Base-by-base conservation (phyloP, 2,888 invertebrate genomes). In the Heliconius charithonia region DNA sequence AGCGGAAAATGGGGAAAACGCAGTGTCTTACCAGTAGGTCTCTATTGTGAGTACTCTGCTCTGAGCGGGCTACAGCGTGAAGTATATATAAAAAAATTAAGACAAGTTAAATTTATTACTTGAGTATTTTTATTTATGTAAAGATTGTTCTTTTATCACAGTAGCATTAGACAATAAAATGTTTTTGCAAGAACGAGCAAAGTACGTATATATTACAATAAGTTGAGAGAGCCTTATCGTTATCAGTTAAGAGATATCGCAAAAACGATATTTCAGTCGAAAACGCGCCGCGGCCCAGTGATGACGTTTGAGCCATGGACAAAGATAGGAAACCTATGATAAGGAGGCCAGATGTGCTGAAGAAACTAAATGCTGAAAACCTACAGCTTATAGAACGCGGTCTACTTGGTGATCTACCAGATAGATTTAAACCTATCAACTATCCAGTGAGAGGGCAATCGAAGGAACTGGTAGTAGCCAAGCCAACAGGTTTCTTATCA, bases 371-470 rank as follows among this genome's bases (percentile, higher is more conserved):
- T 84, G 87, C 91, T 2, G 93, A 94, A 80, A 93, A 86, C 81
- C 86, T 95, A 19, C 86, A 89, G n/a, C 85, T 92, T 79, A 92
- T 94, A 75, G 95, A 95, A 83, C 85, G 94, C 37, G 93, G 94
- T 27, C 87, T 95, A 0, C 91, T 93, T 6, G 93, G 93, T 7
- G 94, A 93, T 72, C 83, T 95, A 19, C 92, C 94, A 3, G 89
- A 91, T 22, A 93, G 92, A 85, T 89, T 95, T 0, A 92, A 92
- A 79, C 92, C 93, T 37, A 89, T 85, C 80, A 86, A 89, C 25
- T 83, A 89, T 51, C 91, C 92, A 4, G 86, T 88, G 25, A 83
- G 91, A 83, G 90, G 90, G 70, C 89, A 92, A 85, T 91, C 91
- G 22, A 86, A 87, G 79, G 89, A 90, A 59, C 83, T 94, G 77